Base-by-base conservation (phyloP, 2,113 vertebrate species). In the Megaceryle maxima region DNA sequence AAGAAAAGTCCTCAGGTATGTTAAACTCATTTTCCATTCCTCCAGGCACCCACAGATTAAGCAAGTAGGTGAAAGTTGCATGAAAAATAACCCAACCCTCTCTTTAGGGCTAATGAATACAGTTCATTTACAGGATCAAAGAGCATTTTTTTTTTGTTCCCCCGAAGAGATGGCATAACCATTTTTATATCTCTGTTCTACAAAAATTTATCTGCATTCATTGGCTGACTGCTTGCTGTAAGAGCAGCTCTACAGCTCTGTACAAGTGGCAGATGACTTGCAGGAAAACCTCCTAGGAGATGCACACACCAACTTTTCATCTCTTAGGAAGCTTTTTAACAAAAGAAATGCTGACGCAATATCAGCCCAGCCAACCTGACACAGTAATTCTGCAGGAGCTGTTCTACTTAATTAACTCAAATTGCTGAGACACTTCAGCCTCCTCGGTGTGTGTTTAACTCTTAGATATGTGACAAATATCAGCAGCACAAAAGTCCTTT, bases 1-100 rank as follows among this genome's bases (percentile, higher is more conserved):
- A 84, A 59, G 22, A 82, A 88, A 75, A 75, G 72, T 82, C 96
- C 82, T 96, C 84, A 39, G 86, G 92, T 90, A 91, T 64, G 83
- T 66, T 89, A 76, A 86, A 91, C 92, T 86, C 41, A 11, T 80
- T 89, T 92, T 91, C 73, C 56, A 69, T 76, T 64, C 44, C 90
- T 88, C 60, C 92, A 94, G 73, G 92, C 67, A 87, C 44, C 10
- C 0, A 0, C 35, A 75, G 83, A 88, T 77, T 92, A 83, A 84
- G 48, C 59, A 91, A 92, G 76, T 87, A 88, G 79, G 69, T 93
- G 74, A 93, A 96, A 95, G 94, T 31, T 81, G 46, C 39, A 44
- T n/a, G 26, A 26, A 56, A 59, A 76, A 53, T 31, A 35, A 12
- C 4, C 41, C 11, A 74, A 56, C 50, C 12, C 11, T 29, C 80